Conservation (phyloP, 2,888 invertebrate species). For the Campoplex nolae region DNA sequence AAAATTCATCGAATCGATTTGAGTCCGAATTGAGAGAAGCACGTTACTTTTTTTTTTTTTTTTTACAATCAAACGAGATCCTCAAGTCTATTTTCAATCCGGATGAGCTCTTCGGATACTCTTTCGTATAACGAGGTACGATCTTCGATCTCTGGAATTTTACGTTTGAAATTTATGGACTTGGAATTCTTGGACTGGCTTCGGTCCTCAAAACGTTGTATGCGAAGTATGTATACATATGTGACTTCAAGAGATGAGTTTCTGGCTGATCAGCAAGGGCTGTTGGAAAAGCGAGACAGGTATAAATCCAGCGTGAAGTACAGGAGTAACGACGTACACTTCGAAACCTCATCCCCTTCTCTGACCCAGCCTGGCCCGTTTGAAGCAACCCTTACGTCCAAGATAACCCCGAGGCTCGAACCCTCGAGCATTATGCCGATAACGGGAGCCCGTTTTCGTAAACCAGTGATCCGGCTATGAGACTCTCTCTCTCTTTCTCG, state of each 20-base stretch:
- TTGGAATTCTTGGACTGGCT: background rate
- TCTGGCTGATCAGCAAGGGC: background rate
- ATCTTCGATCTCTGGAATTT: background rate
- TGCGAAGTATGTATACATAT: background rate
- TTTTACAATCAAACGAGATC: background rate
- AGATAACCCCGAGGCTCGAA: slow-evolving; percentile 76
- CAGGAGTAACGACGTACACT: slow-evolving; percentile 30
- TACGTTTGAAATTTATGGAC: slow-evolving; percentile 9
- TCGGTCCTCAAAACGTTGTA: background rate
- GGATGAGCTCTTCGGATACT: background rate
- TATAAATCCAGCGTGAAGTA: slow-evolving; percentile 37
- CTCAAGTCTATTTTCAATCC: background rate
- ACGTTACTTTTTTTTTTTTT: background rate
- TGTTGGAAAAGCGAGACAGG: slow-evolving; percentile 33
- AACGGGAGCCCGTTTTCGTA: slow-evolving; percentile 75
- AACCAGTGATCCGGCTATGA: slow-evolving; percentile 71
- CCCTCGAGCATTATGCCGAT: slow-evolving; percentile 75
- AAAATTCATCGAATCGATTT: background rate
- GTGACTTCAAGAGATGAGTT: slow-evolving; percentile 6
- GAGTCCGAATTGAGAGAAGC: background rate
- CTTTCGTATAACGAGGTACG: background rate
- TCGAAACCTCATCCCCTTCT: slow-evolving; percentile 30
- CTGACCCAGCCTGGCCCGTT: background rate
- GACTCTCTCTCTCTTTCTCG: slow-evolving; percentile 39
- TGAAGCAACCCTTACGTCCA: slow-evolving; percentile 39